Conservation (phyloP, 2,113 vertebrate genomes). For the Myanophis thanlyinensis region DNA sequence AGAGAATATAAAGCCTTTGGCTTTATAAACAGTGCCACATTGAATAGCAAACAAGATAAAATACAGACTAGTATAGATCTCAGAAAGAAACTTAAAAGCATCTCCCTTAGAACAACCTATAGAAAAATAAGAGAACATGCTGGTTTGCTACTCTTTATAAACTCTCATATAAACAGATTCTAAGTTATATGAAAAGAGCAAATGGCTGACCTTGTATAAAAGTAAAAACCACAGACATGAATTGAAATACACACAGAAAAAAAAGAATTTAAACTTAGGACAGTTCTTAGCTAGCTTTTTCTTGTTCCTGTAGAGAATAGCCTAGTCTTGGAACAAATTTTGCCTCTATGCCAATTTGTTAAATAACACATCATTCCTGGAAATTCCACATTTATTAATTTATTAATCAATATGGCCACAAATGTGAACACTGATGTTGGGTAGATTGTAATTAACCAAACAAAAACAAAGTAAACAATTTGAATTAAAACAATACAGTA, state of each 20-base stretch:
- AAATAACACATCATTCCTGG: not conserved
- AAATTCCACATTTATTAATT: not conserved
- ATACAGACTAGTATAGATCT: not conserved
- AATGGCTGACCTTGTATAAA: not conserved
- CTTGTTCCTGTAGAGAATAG: not conserved
- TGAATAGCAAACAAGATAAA: not conserved
- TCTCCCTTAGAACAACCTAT: not conserved
- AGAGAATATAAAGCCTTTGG: not conserved
- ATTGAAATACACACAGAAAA: not conserved
- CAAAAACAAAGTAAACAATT: not conserved
- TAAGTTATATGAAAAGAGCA: not conserved
- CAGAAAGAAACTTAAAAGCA: not conserved
- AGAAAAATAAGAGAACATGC: not conserved
- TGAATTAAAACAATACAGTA: not conserved
- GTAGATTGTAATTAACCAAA: not conserved
- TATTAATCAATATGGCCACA: not conserved
- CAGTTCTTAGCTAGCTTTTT: not conserved
- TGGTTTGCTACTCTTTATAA: not conserved
- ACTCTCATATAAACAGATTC: not conserved
- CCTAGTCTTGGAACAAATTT: not conserved
- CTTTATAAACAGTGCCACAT: not conserved
- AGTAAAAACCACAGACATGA: not conserved
- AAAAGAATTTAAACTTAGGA: not conserved
- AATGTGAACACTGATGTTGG: not conserved
- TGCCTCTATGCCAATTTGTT: not conserved